Evolutionary conservation across 1,140 invertebrate genomes (phyloP).

Genomic region (Hyles euphorbiae): DNA sequence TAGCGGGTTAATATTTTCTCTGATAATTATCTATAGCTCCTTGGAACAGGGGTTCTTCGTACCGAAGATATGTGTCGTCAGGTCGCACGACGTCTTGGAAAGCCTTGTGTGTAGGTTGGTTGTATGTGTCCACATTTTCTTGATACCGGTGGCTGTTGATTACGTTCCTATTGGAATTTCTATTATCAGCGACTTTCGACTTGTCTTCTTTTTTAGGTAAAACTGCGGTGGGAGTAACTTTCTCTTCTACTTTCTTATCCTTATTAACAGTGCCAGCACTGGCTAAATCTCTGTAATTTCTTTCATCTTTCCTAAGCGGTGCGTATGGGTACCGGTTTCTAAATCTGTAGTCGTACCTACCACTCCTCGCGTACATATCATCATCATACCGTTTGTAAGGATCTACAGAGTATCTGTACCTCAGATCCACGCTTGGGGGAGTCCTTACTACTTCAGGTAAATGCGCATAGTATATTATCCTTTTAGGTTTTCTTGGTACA

Average conservation of each 20-base stretch:
- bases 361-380: constrained; percentile 53
- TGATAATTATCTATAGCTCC: constrained; percentile 65
- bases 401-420: constrained; percentile 61
- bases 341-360: constrained; percentile 63
- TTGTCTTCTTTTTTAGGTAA: constrained; percentile 64
- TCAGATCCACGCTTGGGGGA: constrained; percentile 64
- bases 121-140: constrained; percentile 46
- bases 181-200: constrained; percentile 32
- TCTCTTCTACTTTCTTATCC: constrained; percentile 67
- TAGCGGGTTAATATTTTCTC: constrained; percentile 49
- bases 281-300: constrained; percentile 65
- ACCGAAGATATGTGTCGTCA: constrained; percentile 60
- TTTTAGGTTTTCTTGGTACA: constrained; percentile 65
- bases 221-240: constrained; percentile 60
- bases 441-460: constrained; percentile 70
- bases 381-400: constrained; percentile 65
- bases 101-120: constrained; percentile 51
- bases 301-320: constrained; percentile 65
- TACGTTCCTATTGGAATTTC: constrained; percentile 50
- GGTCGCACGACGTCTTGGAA: constrained; percentile 55
- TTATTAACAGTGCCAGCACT: constrained; percentile 53
- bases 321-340: constrained; percentile 62
- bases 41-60: constrained; percentile 67
- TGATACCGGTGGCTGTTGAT: constrained; percentile 72
- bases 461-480: constrained; percentile 73